Conservation (phyloP, 2,888 invertebrate genomes). For the Lissocephala sabroskyi region DNA sequence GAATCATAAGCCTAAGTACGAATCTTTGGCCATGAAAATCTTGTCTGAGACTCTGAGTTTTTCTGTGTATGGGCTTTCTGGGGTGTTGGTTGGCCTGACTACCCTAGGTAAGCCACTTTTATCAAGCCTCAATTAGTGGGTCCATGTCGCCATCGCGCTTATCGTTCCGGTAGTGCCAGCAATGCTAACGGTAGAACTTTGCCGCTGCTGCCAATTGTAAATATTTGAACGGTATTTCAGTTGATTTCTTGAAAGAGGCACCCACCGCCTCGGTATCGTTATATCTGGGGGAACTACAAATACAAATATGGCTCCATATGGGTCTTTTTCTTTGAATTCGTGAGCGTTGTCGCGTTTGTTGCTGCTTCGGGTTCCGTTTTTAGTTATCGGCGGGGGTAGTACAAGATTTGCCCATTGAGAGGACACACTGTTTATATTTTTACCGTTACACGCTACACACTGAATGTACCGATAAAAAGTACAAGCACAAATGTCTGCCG, state of each 20-base stretch:
- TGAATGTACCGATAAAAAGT: conserved; percentile 43
- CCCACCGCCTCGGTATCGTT: conserved; percentile 13
- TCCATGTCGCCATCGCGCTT: conserved; percentile 50
- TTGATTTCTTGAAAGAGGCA: conserved; percentile 52
- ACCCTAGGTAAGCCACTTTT: conserved; percentile 27
- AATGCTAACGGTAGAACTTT: conserved; percentile 14
- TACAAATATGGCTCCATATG: conserved; percentile 23
- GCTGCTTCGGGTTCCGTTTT: conserved; percentile 18
- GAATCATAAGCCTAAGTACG: conserved; percentile 17
- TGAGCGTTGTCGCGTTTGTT: not conserved
- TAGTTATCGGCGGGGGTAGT: conserved; percentile 37
- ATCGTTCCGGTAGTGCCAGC: conserved; percentile 43
- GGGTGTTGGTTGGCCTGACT: conserved; percentile 5
- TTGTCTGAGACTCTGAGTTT: conserved; percentile 16
- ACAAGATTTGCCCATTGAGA: conserved; percentile 61
- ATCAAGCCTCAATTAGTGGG: conserved; percentile 62
- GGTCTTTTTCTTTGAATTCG: conserved; percentile 8
- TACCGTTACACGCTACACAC: conserved; percentile 21
- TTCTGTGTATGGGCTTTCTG: conserved; percentile 23
- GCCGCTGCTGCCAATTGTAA: conserved; percentile 33
- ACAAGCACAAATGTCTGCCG: no score
- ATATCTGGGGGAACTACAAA: conserved; percentile 29
- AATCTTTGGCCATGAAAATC: conserved; percentile 38
- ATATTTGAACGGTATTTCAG: conserved; percentile 53
- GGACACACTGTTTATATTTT: conserved; percentile 35